Percentiles rank a stretch among this genome's conserved stretches.
These are phyloP conservation scores for Anastatus disparis DNA, from an alignment of 1,140 invertebrate species.

Conservation along the genomic window DNA sequence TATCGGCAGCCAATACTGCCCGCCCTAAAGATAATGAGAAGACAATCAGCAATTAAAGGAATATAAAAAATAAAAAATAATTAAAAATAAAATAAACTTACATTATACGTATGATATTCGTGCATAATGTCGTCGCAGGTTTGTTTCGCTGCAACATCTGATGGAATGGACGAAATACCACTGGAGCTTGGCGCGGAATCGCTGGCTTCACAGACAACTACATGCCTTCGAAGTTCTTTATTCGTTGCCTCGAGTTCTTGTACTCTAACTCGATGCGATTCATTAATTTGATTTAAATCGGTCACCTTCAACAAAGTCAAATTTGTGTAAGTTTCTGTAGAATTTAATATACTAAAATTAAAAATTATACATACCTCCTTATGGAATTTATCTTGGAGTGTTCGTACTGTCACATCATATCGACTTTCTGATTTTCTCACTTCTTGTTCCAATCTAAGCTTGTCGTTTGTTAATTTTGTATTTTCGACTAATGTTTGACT, in stretches of 20 bases:
- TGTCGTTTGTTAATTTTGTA: conserved; percentile 73
- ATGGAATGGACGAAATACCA: conserved; percentile 60
- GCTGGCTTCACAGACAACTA: conserved; percentile 57
- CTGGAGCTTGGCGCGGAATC: conserved; percentile 62
- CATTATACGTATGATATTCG: conserved; percentile 57
- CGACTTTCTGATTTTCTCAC: conserved; percentile 57
- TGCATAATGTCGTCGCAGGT: conserved; percentile 54
- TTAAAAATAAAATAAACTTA: conserved; percentile 43
- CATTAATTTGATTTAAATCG: conserved; percentile 62
- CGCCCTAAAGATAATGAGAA: conserved; percentile 35
- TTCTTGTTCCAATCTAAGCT: conserved; percentile 67
- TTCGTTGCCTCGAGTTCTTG: conserved; percentile 60
- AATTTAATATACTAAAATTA: no score
- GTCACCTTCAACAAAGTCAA: conserved; percentile 48
- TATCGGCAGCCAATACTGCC: conserved; percentile 57
- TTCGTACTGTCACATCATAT: conserved; percentile 54
- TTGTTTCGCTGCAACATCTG: conserved; percentile 51
- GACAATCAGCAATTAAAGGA: not conserved
- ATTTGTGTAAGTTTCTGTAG: not conserved
- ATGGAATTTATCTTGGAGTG: conserved; percentile 58
- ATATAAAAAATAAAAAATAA: not conserved
- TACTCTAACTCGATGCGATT: conserved; percentile 56
- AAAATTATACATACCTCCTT: conserved; percentile 53
- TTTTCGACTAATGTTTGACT: conserved; percentile 73
- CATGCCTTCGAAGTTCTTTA: conserved; percentile 61